Conservation (phyloP, 2,797 vertebrate species). For the Pseudopleuronectes americanus region DNA sequence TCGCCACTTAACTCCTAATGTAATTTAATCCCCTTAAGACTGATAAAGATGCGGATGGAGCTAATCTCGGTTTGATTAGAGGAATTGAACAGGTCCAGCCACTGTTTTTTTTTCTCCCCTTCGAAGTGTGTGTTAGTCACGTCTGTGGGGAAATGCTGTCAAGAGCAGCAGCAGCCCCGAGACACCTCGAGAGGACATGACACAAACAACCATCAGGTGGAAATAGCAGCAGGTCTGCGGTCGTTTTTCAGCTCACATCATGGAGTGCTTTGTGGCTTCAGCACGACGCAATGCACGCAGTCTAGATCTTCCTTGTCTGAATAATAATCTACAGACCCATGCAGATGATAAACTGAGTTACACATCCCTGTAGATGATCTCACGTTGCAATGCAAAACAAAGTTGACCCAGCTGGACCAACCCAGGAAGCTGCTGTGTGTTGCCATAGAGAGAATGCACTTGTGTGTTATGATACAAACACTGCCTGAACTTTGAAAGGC, state of each 20-base stretch:
- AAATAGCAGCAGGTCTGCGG: background rate
- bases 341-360: background rate
- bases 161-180: background rate
- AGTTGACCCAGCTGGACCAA: constrained; percentile 8
- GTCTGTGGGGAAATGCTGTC: constrained; percentile 5
- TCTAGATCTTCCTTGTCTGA: background rate
- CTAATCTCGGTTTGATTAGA: constrained; percentile 42
- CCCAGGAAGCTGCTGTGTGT: background rate
- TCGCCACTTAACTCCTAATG: constrained; percentile 29
- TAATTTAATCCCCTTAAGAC: constrained; percentile 67
- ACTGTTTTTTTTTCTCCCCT: background rate
- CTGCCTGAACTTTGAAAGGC: background rate
- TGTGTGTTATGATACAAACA: background rate
- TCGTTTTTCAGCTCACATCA: background rate
- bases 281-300: background rate
- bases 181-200: background rate
- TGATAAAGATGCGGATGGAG: background rate
- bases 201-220: background rate
- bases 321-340: background rate
- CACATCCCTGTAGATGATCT: background rate
- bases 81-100: background rate
- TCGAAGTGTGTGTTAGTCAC: background rate
- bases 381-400: background rate
- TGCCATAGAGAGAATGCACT: background rate
- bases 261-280: background rate